These are phyloP conservation scores for Micrastur ruficollis DNA, from an alignment of 2,797 vertebrate species.

Conservation along the genomic window DNA sequence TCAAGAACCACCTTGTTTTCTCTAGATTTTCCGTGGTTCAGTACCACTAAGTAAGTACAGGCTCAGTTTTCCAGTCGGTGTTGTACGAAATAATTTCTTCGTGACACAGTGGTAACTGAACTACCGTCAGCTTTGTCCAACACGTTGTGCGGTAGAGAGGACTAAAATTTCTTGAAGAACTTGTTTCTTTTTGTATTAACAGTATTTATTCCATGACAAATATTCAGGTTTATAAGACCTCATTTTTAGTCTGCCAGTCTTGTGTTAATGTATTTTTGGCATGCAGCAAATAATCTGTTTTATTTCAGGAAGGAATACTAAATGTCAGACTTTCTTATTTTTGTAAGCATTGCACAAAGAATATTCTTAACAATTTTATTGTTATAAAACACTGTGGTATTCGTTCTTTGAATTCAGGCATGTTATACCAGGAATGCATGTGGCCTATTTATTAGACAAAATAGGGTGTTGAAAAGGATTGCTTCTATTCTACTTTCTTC, in stretches of 20 bases:
- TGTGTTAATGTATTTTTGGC: not conserved
- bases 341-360: slow-evolving; percentile 17
- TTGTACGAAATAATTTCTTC: not conserved
- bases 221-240: not conserved
- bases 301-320: not conserved
- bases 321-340: not conserved
- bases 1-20: not conserved
- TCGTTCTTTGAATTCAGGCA: not conserved
- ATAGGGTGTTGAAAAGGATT: slow-evolving; percentile 22
- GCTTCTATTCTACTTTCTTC: slow-evolving; percentile 36
- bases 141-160: not conserved
- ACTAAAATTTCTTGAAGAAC: not conserved
- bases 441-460: slow-evolving; percentile 55
- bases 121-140: not conserved
- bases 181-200: not conserved
- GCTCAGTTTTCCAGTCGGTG: not conserved
- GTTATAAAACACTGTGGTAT: not conserved
- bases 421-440: not conserved
- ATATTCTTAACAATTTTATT: not conserved
- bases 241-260: not conserved
- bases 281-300: not conserved
- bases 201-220: not conserved
- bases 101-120: not conserved
- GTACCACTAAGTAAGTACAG: not conserved
- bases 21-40: not conserved